phyloP scores from a whole-genome alignment of 1,140 invertebrate species.

The Zaprionus davidi region DNA sequence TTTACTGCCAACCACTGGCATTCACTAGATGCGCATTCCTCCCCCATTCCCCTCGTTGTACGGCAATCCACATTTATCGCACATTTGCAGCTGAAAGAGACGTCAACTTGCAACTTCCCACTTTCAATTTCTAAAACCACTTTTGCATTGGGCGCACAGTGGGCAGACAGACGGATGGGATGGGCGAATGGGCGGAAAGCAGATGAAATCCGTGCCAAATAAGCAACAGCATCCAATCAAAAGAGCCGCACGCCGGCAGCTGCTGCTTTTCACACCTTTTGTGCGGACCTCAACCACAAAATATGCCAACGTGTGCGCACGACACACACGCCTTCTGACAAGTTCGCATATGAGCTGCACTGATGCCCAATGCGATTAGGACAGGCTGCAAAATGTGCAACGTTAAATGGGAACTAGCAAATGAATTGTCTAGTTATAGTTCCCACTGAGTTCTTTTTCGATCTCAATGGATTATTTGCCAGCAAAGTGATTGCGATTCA shows the following conservation, averaged over 20 bases:
- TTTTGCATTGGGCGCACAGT: constrained; percentile 2
- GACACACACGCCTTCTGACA: not conserved
- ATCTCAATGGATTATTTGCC: constrained; percentile 10
- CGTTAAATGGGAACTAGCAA: not conserved
- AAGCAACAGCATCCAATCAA: constrained; percentile 70
- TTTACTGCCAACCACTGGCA: constrained; percentile 4
- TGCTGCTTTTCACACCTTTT: constrained; percentile 65
- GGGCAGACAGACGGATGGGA: constrained; percentile 2
- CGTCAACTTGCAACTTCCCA: constrained; percentile 64
- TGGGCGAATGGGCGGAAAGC: not conserved
- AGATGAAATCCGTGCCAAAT: constrained; percentile 68
- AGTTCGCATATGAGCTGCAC: not conserved
- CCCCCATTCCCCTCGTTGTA: not conserved
- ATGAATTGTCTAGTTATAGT: not conserved
- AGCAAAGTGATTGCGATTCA: constrained; percentile 30
- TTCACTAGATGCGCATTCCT: not conserved
- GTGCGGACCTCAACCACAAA: constrained; percentile 56
- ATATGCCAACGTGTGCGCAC: constrained; percentile 33
- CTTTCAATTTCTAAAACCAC: constrained; percentile 57
- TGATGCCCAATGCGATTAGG: not conserved
- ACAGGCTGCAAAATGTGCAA: not conserved
- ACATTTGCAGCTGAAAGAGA: constrained; percentile 59
- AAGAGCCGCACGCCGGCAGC: constrained; percentile 47
- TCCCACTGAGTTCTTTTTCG: not conserved
- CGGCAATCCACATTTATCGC: constrained; percentile 55